Percentiles rank a stretch among this genome's conserved stretches.
Evolutionary conservation across 2,888 invertebrate species (phyloP).

Genomic region (Drosophila kuntzei): DNA sequence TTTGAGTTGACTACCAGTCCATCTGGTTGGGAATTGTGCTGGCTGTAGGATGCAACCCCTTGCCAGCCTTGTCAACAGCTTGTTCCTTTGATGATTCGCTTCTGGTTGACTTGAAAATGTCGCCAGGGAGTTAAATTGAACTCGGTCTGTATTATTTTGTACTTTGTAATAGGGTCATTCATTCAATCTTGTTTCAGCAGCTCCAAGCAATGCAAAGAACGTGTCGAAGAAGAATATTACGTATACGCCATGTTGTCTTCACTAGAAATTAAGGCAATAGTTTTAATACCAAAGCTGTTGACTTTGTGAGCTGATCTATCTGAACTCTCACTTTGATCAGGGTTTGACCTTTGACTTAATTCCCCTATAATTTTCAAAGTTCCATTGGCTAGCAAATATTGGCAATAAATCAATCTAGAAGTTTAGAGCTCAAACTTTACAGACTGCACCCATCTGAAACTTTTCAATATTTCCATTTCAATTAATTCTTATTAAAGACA

Average conservation of each 20-base stretch:
- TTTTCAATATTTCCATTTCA: slow-evolving; percentile 59
- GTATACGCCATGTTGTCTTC: slow-evolving; percentile 12
- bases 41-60: slow-evolving; percentile 2
- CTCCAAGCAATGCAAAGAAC: slow-evolving; percentile 2
- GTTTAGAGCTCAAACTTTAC: slow-evolving; percentile 48
- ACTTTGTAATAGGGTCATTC: slow-evolving; percentile 18
- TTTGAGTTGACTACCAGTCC: slow-evolving; percentile 15
- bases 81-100: slow-evolving; percentile 36
- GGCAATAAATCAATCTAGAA: slow-evolving; percentile 26
- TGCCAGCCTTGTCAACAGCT: slow-evolving; percentile 26
- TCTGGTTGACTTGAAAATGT: slow-evolving; percentile 33
- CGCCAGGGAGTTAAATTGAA: slow-evolving; percentile 30
- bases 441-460: slow-evolving; percentile 40
- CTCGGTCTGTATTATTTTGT: slow-evolving; percentile 16
- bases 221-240: neutral
- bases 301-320: neutral
- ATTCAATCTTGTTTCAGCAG: slow-evolving; percentile 2
- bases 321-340: neutral
- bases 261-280: neutral
- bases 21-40: slow-evolving; percentile 26
- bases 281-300: neutral
- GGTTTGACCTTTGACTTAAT: neutral
- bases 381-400: slow-evolving; percentile 24
- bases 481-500: slow-evolving; percentile 63
- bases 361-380: neutral